phyloP scores from a whole-genome alignment of 1,140 invertebrate genomes.

The Diploscapter pachys region DNA sequence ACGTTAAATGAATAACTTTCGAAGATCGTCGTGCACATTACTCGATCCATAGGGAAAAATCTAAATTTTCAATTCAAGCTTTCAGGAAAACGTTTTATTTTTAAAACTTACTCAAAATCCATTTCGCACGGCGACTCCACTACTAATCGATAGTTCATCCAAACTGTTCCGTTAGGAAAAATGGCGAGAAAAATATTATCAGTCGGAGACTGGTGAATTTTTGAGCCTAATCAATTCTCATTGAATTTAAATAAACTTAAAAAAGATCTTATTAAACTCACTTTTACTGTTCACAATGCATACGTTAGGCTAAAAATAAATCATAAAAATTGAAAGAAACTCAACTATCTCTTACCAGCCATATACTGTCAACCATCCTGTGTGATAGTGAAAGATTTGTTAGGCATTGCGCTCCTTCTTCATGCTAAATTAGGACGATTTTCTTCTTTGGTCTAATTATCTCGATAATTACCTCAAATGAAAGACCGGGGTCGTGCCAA shows the following conservation, averaged over 20 bases:
- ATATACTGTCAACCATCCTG: constrained; percentile 56
- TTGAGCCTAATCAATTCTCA: constrained; percentile 26
- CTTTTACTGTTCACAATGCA: constrained; percentile 36
- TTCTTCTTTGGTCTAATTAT: constrained; percentile 18
- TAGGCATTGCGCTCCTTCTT: constrained; percentile 57
- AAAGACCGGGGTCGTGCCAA: constrained; percentile 57
- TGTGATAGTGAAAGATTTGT: constrained; percentile 54
- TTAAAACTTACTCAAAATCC: constrained; percentile 47
- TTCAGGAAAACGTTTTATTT: constrained; percentile 17
- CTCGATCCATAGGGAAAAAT: constrained; percentile 54
- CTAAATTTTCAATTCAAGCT: background rate
- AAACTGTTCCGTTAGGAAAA: constrained; percentile 54
- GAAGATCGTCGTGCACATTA: constrained; percentile 56
- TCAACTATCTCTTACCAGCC: constrained; percentile 28
- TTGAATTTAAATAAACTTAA: constrained; percentile 2
- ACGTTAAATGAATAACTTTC: constrained; percentile 58
- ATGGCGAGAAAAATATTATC: constrained; percentile 58
- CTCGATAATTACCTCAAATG: constrained; percentile 45
- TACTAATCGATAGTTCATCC: constrained; percentile 54
- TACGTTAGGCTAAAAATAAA: constrained; percentile 32
- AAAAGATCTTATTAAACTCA: constrained; percentile 13
- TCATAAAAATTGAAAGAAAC: too few species aligned
- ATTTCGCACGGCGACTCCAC: constrained; percentile 57
- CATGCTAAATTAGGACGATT: constrained; percentile 36
- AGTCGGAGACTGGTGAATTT: constrained; percentile 54